phyloP scores from a whole-genome alignment of 2,888 invertebrate genomes.

The Sepiola atlantica region DNA sequence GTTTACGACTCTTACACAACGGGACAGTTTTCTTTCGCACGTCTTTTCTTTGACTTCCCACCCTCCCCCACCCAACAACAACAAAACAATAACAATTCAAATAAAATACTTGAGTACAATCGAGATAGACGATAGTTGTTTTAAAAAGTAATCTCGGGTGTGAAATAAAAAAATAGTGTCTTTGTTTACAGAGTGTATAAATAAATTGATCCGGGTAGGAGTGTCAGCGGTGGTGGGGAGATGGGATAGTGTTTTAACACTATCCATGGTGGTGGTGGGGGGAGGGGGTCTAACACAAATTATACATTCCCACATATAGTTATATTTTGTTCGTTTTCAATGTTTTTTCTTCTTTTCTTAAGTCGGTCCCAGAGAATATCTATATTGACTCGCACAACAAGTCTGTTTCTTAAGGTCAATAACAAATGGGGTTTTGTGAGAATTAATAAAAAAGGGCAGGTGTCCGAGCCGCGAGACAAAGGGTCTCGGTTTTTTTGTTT shows the following conservation, averaged over 20 bases:
- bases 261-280: background rate
- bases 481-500: no score
- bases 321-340: no score
- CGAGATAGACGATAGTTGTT: no score
- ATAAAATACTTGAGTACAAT: no score
- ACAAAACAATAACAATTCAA: no score
- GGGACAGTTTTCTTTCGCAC: background rate
- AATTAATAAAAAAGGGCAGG: background rate
- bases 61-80: no score
- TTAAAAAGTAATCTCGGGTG: background rate
- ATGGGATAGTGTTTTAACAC: no score
- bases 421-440: background rate
- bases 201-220: background rate
- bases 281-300: background rate
- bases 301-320: background rate
- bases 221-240: background rate
- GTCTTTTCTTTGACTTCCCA: no score
- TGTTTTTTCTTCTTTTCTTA: no score
- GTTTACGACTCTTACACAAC: background rate
- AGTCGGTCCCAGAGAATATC: background rate
- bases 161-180: background rate
- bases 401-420: background rate
- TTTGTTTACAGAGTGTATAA: background rate
- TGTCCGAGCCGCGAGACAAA: background rate
- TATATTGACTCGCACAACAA: background rate